Evolutionary conservation across 2,888 invertebrate species (phyloP).

Genomic region (Branchipolynoe longqiensis): DNA sequence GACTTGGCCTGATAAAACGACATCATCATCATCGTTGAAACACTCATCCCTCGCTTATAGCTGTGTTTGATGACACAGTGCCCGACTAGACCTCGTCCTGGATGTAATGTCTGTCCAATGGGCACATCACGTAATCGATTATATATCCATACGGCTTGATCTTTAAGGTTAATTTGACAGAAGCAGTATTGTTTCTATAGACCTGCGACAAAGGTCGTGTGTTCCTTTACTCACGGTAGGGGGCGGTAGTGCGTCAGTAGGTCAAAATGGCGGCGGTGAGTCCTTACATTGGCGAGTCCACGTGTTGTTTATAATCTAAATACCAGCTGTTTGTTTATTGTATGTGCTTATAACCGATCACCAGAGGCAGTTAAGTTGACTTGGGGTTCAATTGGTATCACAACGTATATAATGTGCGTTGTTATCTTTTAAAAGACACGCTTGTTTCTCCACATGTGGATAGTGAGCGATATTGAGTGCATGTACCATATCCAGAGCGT

Average conservation of each 20-base stretch:
- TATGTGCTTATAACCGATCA: too few species aligned
- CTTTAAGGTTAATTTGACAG: not conserved
- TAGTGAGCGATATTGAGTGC: constrained; percentile 9
- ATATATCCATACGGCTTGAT: not conserved
- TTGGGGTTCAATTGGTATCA: too few species aligned
- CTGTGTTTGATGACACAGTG: not conserved
- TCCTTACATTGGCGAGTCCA: not conserved
- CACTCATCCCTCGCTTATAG: not conserved
- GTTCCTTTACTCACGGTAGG: not conserved
- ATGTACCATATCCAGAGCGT: too few species aligned
- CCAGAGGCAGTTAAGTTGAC: too few species aligned
- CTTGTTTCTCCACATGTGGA: not conserved
- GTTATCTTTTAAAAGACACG: not conserved
- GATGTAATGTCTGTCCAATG: not conserved
- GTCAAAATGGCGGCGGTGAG: constrained; percentile 56
- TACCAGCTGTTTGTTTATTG: too few species aligned
- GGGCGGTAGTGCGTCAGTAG: constrained; percentile 14
- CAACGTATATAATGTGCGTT: not conserved
- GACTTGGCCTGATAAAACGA: constrained; percentile 51
- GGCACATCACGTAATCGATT: not conserved
- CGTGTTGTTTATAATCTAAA: constrained; percentile 15
- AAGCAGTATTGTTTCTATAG: not conserved
- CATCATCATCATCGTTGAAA: not conserved
- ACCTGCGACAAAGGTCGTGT: constrained; percentile 52
- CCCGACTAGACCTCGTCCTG: not conserved